Conservation (phyloP, 2,113 vertebrate genomes). For the Petrocephalus zakoni region DNA sequence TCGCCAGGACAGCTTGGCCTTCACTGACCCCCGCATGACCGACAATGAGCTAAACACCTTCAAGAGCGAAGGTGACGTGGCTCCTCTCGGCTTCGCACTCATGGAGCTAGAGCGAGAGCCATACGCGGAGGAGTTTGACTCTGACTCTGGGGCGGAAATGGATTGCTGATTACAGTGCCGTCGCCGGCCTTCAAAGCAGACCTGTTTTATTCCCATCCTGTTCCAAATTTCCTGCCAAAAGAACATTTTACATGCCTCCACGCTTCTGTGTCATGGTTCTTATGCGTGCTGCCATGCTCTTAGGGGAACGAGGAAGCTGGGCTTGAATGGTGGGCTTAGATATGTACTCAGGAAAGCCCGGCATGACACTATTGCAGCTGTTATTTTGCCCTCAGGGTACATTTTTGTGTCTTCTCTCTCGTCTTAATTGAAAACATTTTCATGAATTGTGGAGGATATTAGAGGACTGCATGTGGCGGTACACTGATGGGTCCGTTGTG, state of each 20-base stretch:
- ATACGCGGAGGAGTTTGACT: not conserved
- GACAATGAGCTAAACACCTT: slow-evolving; percentile 76
- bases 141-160: not conserved
- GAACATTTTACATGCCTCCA: not conserved
- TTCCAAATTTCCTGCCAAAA: not conserved
- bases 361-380: not conserved
- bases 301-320: not conserved
- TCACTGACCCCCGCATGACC: slow-evolving; percentile 58
- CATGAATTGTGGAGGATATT: not conserved
- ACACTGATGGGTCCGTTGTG: not conserved
- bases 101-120: slow-evolving; percentile 24
- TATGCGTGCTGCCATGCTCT: not conserved
- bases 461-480: not conserved
- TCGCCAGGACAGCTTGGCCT: slow-evolving; percentile 54
- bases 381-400: not conserved
- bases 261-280: not conserved
- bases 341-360: not conserved
- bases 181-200: not conserved
- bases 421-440: not conserved
- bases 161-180: not conserved
- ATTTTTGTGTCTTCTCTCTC: not conserved
- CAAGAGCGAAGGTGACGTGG: slow-evolving; percentile 52
- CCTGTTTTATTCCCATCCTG: not conserved
- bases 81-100: slow-evolving; percentile 51
- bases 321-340: not conserved